Base-by-base conservation (phyloP, 2,797 vertebrate genomes). In the Pangasius macronema region DNA sequence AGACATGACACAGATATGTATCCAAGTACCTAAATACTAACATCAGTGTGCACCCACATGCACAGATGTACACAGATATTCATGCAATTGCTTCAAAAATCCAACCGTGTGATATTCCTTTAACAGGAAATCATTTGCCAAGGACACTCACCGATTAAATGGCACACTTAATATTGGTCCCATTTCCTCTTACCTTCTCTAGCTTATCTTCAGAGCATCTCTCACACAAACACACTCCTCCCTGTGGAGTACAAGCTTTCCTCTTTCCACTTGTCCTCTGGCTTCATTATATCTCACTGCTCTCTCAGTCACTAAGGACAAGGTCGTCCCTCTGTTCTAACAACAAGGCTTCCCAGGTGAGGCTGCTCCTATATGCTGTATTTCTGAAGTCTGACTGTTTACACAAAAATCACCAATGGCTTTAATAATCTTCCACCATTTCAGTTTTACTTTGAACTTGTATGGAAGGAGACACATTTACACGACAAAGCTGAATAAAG, bases 221-320 rank as follows among this genome's bases (percentile, higher is more conserved):
- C 30, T 76, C 82, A 89, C 83, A 89, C 76, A 91, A 89, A 90
- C 87, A 91, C 76, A 87, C 33, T 83, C 90, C 86, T 89, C 91
- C 53, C 93, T 93, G 92, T 53, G 57, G 90, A 92, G 92, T 92
- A 82, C 72, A 83, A 92, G 89, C 91, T 92, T 94, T 93, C 92
- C 89, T 93, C 87, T 93, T 92, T 89, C 87, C 85, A 90, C 91
- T 94, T 87, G 82, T 93, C 93, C 90, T 93, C 91, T 93, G 90
- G 92, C 93, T 94, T 95, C 93, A 93, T 95, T 95, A 95, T 94
- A 90, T 92, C 85, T 87, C 92, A 85, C 42, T 63, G 82, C 84
- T 85, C 63, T 77, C 76, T 77, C 67, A 92, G 93, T 96, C 95
- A 94, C 94, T 93, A 95, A 96, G 95, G 95, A 95, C 94, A 93